Evolutionary conservation across 2,888 invertebrate genomes (phyloP).

Genomic region (Nemapogon koenigi): DNA sequence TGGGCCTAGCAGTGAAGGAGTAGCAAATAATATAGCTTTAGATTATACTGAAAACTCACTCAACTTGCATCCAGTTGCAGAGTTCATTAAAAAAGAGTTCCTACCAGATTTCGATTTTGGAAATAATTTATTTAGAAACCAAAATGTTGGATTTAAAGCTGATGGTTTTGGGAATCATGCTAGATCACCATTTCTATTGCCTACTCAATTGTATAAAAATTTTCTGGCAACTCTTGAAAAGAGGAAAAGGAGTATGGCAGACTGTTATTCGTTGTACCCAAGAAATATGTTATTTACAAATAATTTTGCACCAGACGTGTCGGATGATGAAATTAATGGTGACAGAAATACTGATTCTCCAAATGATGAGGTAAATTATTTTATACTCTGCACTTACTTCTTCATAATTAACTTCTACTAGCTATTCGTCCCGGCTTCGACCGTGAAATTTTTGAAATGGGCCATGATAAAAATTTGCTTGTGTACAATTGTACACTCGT

Average conservation of each 20-base stretch:
- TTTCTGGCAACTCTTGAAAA: slow-evolving; percentile 71
- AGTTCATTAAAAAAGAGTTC: slow-evolving; percentile 59
- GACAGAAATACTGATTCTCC: slow-evolving; percentile 51
- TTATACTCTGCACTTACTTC: background rate
- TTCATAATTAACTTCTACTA: background rate
- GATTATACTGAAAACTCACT: slow-evolving; percentile 50
- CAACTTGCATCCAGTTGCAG: slow-evolving; percentile 47
- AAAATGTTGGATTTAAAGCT: slow-evolving; percentile 39
- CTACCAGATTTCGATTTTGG: slow-evolving; percentile 50
- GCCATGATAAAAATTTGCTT: no score
- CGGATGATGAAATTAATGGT: slow-evolving; percentile 48
- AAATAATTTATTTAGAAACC: slow-evolving; percentile 46
- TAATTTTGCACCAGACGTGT: slow-evolving; percentile 43
- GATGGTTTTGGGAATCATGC: slow-evolving; percentile 39
- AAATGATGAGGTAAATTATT: slow-evolving; percentile 44
- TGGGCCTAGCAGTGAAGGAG: slow-evolving; percentile 30
- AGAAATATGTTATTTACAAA: slow-evolving; percentile 65
- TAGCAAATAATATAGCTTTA: slow-evolving; percentile 31
- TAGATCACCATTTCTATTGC: slow-evolving; percentile 68
- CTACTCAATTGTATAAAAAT: slow-evolving; percentile 81
- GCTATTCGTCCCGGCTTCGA: no score
- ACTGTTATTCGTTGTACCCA: slow-evolving; percentile 53
- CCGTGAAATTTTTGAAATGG: no score
- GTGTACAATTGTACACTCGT: no score
- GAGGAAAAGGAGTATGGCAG: slow-evolving; percentile 41